These are phyloP conservation scores for Oxyscelio sp. DNA, from an alignment of 2,888 invertebrate genomes.

Conservation along the genomic window DNA sequence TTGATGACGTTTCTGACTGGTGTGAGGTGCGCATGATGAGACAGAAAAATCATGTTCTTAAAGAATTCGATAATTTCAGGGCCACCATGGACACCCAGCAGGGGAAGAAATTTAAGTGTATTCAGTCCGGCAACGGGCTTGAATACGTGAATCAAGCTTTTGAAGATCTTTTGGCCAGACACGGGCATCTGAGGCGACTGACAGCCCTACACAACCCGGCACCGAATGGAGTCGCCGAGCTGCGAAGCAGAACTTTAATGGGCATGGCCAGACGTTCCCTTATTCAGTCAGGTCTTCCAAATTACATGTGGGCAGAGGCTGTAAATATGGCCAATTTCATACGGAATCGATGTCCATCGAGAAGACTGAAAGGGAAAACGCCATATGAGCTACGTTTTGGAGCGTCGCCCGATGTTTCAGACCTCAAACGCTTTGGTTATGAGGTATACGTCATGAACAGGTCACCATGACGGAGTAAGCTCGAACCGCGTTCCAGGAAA, in stretches of 20 bases:
- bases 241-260: constrained; percentile 23
- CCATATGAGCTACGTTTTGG: constrained; percentile 8
- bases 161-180: not conserved
- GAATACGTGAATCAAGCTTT: constrained; percentile 31
- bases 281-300: constrained; percentile 27
- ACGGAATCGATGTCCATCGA: not conserved
- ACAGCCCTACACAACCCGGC: constrained; percentile 37
- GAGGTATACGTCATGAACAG: constrained; percentile 31
- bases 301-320: constrained; percentile 1
- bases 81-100: constrained; percentile 66
- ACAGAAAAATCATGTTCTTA: constrained; percentile 65
- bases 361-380: not conserved
- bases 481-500: constrained; percentile 16
- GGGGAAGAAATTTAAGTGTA: constrained; percentile 9
- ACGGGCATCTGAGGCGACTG: constrained; percentile 10
- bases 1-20: constrained; percentile 76
- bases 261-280: constrained; percentile 28
- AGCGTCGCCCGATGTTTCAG: constrained; percentile 2
- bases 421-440: constrained; percentile 11
- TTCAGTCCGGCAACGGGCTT: constrained; percentile 7
- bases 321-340: constrained; percentile 7
- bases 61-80: constrained; percentile 70
- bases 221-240: constrained; percentile 26
- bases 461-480: constrained; percentile 6
- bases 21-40: constrained; percentile 61